These are phyloP conservation scores for Dinoponera quadriceps DNA, from an alignment of 1,140 invertebrate species.

Conservation along the genomic window DNA sequence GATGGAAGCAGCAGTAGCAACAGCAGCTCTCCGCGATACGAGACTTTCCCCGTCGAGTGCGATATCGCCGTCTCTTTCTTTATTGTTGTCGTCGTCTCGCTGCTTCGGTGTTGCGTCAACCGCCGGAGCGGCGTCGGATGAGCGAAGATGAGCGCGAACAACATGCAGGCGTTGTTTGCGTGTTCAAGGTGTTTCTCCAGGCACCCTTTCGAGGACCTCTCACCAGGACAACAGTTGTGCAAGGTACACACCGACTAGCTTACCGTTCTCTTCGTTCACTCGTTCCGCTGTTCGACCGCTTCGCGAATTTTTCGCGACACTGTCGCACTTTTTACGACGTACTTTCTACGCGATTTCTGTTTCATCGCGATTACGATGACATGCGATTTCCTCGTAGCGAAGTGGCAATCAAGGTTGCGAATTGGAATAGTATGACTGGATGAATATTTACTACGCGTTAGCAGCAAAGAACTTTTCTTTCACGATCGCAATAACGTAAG, in stretches of 20 bases:
- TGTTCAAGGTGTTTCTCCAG: conserved; percentile 97
- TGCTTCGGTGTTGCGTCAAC: not conserved
- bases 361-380: not conserved
- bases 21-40: not conserved
- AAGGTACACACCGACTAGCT: conserved; percentile 89
- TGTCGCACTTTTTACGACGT: conserved; percentile 41
- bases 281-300: not conserved
- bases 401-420: not conserved
- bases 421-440: not conserved
- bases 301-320: not conserved
- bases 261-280: not conserved
- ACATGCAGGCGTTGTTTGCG: conserved; percentile 91
- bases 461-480: too few species aligned
- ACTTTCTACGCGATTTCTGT: conserved; percentile 6
- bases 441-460: too few species aligned
- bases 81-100: not conserved
- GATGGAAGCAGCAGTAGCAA: not conserved
- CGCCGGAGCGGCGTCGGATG: not conserved
- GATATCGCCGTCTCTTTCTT: not conserved
- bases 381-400: not conserved
- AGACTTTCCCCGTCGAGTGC: too few species aligned
- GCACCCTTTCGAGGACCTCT: conserved; percentile 98
- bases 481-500: too few species aligned
- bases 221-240: conserved; percentile 97
- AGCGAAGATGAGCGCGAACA: conserved; percentile 85